Evolutionary conservation across 2,888 invertebrate species (phyloP).

Genomic region (Oscheius sp.): DNA sequence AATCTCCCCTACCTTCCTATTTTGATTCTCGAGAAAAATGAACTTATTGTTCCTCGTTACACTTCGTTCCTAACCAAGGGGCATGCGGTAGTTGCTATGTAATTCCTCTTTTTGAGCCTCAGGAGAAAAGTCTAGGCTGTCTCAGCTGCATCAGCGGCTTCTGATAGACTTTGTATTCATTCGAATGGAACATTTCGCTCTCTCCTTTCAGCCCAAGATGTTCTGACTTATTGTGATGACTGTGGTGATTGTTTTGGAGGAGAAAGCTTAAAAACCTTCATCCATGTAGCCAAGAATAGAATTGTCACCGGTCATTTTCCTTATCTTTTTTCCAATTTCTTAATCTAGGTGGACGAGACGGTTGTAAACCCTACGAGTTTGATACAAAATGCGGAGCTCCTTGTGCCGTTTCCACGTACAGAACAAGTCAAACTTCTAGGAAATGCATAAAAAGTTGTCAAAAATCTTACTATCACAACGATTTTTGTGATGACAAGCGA

Average conservation of each 20-base stretch:
- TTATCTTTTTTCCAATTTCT: not conserved
- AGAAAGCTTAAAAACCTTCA: too few relatives aligned
- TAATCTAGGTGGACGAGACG: slow-evolving; percentile 62
- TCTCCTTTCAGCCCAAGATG: slow-evolving; percentile 52
- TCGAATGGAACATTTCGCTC: slow-evolving; percentile 63
- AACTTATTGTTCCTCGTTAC: too few relatives aligned
- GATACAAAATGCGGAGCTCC: slow-evolving; percentile 65
- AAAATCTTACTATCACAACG: slow-evolving; percentile 64
- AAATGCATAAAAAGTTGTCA: slow-evolving; percentile 63
- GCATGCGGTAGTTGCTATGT: too few relatives aligned
- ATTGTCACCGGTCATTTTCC: slow-evolving; percentile 55
- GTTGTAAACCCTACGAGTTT: slow-evolving; percentile 66
- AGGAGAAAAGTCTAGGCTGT: slow-evolving; percentile 55
- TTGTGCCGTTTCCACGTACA: slow-evolving; percentile 65
- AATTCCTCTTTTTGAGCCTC: too few relatives aligned
- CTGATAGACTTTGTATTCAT: slow-evolving; percentile 68
- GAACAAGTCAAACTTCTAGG: slow-evolving; percentile 58
- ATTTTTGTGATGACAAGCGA: slow-evolving; percentile 67
- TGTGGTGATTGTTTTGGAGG: slow-evolving; percentile 69
- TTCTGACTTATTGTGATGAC: slow-evolving; percentile 65
- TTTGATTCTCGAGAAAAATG: not conserved
- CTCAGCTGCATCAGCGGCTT: slow-evolving; percentile 67
- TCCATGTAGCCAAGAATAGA: slow-evolving; percentile 68
- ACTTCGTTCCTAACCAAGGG: too few relatives aligned
- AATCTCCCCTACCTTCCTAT: not conserved